These are phyloP conservation scores for Crossoptilon crossoptilon DNA, from an alignment of 2,797 vertebrate species.

Conservation along the genomic window DNA sequence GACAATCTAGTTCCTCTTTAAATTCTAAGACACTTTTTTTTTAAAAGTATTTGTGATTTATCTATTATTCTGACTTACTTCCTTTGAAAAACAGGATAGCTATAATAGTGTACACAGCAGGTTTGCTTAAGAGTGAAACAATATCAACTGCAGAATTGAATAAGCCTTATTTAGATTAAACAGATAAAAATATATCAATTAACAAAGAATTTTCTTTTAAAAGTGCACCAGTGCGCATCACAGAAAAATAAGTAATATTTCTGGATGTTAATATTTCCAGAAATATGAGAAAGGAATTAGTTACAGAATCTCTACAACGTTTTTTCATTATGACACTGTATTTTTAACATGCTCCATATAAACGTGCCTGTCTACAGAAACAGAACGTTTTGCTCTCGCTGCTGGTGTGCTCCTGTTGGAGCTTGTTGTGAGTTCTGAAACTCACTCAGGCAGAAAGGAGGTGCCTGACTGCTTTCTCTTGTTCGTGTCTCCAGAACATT, in stretches of 20 bases:
- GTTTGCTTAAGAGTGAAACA: neutral
- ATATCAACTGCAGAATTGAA: neutral
- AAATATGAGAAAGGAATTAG: neutral
- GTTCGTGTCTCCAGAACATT: neutral
- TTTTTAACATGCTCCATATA: neutral
- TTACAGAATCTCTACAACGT: neutral
- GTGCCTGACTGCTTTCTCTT: neutral
- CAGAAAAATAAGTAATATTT: neutral
- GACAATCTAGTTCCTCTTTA: neutral
- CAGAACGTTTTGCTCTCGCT: neutral
- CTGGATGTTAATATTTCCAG: neutral
- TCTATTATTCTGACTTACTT: neutral
- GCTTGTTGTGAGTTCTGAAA: neutral
- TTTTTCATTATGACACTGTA: neutral
- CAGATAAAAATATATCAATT: neutral
- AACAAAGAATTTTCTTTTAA: neutral
- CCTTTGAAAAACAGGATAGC: neutral
- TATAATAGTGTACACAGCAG: neutral
- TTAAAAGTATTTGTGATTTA: neutral
- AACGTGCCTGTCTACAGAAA: neutral
- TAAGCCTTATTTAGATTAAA: neutral
- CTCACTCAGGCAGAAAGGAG: neutral
- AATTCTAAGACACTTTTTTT: neutral
- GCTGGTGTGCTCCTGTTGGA: neutral
- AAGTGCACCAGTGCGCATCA: neutral